These are phyloP conservation scores for Oscheius myriophilus DNA, from an alignment of 2,888 invertebrate genomes.

Conservation along the genomic window DNA sequence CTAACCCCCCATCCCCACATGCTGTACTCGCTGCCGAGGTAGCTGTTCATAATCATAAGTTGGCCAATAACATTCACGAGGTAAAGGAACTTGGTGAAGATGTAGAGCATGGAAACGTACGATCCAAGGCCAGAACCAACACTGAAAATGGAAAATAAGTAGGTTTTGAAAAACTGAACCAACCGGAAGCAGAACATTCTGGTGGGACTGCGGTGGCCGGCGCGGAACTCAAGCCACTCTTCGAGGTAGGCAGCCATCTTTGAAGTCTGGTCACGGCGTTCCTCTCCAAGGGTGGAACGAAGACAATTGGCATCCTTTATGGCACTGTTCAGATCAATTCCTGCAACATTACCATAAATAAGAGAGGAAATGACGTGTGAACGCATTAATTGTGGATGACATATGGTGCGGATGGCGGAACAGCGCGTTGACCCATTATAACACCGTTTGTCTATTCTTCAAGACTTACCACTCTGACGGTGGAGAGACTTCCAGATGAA, in stretches of 20 bases:
- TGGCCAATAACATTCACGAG: slow-evolving; percentile 68
- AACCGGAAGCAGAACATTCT: slow-evolving; percentile 41
- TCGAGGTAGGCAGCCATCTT: slow-evolving; percentile 62
- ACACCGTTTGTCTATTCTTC: neutral
- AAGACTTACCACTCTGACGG: slow-evolving; percentile 59
- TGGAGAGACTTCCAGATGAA: slow-evolving; percentile 69
- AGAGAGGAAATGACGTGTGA: slow-evolving; percentile 16
- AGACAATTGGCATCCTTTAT: slow-evolving; percentile 62
- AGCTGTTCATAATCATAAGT: slow-evolving; percentile 69
- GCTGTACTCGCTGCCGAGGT: slow-evolving; percentile 68
- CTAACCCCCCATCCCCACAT: slow-evolving; percentile 70
- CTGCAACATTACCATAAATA: slow-evolving; percentile 33
- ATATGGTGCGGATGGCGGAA: slow-evolving; percentile 25
- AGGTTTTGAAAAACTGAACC: neutral
- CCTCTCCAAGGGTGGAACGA: slow-evolving; percentile 40
- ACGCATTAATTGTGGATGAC: slow-evolving; percentile 12
- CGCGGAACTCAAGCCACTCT: slow-evolving; percentile 60
- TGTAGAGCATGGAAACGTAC: slow-evolving; percentile 63
- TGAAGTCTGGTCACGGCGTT: slow-evolving; percentile 51
- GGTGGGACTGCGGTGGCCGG: slow-evolving; percentile 39
- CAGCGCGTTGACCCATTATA: slow-evolving; percentile 3
- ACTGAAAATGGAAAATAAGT: slow-evolving; percentile 26
- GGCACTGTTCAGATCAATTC: slow-evolving; percentile 60
- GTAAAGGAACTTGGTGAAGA: slow-evolving; percentile 64
- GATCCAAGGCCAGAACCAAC: slow-evolving; percentile 45